Conservation (phyloP, 2,113 vertebrate species). For the Corythoichthys haematopterus region DNA sequence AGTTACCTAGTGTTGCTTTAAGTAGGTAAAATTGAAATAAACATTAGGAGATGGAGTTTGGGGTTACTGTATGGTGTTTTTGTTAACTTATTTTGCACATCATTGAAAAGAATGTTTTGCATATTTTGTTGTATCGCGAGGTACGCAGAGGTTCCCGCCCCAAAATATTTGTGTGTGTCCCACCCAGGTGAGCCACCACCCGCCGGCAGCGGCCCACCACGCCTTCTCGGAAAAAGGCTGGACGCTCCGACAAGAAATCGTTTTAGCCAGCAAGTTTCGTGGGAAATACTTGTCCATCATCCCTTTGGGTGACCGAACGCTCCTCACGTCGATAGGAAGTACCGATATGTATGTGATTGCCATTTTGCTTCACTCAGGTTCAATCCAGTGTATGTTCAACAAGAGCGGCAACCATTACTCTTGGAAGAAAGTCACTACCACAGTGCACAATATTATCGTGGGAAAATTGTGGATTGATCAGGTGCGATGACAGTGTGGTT, state of each 20-base stretch:
- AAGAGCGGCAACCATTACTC: constrained; percentile 90
- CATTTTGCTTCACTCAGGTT: constrained; percentile 69
- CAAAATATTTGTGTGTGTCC: background rate
- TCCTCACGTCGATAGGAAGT: background rate
- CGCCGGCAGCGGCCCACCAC: constrained; percentile 90
- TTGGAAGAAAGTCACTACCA: constrained; percentile 97
- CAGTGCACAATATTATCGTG: constrained; percentile 97
- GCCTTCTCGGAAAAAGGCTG: constrained; percentile 87
- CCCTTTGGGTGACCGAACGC: constrained; percentile 83
- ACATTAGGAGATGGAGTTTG: too few relatives aligned
- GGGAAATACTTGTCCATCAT: constrained; percentile 99
- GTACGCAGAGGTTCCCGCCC: background rate
- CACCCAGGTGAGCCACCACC: constrained; percentile 90
- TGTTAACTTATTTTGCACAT: too few relatives aligned
- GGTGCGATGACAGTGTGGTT: constrained; percentile 57
- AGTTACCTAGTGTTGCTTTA: too few relatives aligned
- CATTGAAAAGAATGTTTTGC: too few relatives aligned
- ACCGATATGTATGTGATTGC: background rate
- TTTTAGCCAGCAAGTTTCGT: constrained; percentile 95
- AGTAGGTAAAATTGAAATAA: too few relatives aligned
- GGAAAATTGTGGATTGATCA: constrained; percentile 98
- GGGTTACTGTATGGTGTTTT: too few relatives aligned
- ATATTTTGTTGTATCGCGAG: too few relatives aligned
- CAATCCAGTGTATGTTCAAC: constrained; percentile 92
- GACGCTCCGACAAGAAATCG: constrained; percentile 90